Base-by-base conservation (phyloP, 2,888 invertebrate genomes). In the Brachypterus glaber region DNA sequence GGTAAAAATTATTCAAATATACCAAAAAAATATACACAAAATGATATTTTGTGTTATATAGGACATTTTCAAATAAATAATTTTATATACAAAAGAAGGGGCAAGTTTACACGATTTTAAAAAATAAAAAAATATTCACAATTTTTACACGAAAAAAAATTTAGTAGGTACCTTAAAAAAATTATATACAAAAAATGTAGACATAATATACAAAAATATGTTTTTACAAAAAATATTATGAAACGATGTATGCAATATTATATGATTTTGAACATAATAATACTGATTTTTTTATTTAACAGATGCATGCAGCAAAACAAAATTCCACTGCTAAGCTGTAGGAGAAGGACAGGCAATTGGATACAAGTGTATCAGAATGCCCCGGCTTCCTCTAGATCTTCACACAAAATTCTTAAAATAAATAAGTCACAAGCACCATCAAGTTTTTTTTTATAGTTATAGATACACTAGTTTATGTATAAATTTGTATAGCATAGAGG, bases 351-450 rank as follows among this genome's bases (percentile, higher is more conserved):
- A n/a, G n/a, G n/a, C n/a, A n/a, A n/a, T n/a, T n/a, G n/a, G n/a
- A n/a, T n/a, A n/a, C n/a, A n/a, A n/a, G n/a, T n/a, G n/a, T n/a
- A n/a, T n/a, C n/a, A n/a, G n/a, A n/a, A n/a, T n/a, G n/a, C n/a
- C n/a, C n/a, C n/a, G n/a, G n/a, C n/a, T n/a, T n/a, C n/a, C n/a
- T n/a, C n/a, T n/a, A n/a, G n/a, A n/a, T n/a, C n/a, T 33, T 45
- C 46, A 49, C 43, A 49, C 42, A 49, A 42, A 44, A 39, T 44
- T 47, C n/a, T n/a, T n/a, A n/a, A 45, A 45, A 35, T 48, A 47
- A 45, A 45, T 39, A 43, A 38, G 45, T 55, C 53, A 57, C 57
- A 59, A 59, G 58, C 58, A 59, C 58, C 58, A 56, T 56, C 51
- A 52, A 57, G 46, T 50, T 53, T 49, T 50, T 46, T 45, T 31